Conservation (phyloP, 2,888 invertebrate genomes). For the Lycophotia porphyrea region DNA sequence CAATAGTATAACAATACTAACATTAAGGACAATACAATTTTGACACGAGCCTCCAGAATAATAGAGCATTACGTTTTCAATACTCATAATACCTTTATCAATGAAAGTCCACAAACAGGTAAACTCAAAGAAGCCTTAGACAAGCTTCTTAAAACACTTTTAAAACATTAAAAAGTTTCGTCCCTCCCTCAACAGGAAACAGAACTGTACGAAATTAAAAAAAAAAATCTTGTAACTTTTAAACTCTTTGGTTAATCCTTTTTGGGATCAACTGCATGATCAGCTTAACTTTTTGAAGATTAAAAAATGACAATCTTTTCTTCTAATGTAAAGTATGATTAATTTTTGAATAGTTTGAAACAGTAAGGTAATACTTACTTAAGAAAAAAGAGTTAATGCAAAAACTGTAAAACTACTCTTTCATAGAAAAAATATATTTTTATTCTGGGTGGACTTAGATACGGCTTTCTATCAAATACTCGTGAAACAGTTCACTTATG, state of each 20-base stretch:
- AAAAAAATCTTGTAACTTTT: constrained; percentile 32
- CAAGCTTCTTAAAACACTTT: constrained; percentile 55
- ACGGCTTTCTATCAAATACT: constrained; percentile 24
- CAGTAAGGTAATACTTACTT: not conserved
- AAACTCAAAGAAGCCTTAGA: constrained; percentile 51
- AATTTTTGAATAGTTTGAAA: not conserved
- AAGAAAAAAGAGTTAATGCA: not conserved
- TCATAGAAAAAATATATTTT: not conserved
- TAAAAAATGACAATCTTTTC: constrained; percentile 15
- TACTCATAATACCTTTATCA: constrained; percentile 38
- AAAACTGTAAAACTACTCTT: not conserved
- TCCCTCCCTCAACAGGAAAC: constrained; percentile 33
- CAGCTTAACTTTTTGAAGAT: constrained; percentile 36
- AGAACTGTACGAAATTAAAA: constrained; percentile 57
- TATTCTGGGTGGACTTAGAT: not conserved
- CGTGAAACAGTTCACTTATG: not conserved
- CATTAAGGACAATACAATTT: constrained; percentile 15
- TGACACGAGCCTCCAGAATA: constrained; percentile 29
- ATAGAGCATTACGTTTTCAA: constrained; percentile 4
- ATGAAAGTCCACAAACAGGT: constrained; percentile 46
- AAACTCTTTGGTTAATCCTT: constrained; percentile 39
- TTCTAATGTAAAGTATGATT: not conserved
- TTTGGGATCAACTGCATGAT: constrained; percentile 29
- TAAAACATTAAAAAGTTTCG: constrained; percentile 46
- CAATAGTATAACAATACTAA: constrained; percentile 11